phyloP scores from a whole-genome alignment of 1,140 invertebrate species.

The Teleopsis dalmanni region DNA sequence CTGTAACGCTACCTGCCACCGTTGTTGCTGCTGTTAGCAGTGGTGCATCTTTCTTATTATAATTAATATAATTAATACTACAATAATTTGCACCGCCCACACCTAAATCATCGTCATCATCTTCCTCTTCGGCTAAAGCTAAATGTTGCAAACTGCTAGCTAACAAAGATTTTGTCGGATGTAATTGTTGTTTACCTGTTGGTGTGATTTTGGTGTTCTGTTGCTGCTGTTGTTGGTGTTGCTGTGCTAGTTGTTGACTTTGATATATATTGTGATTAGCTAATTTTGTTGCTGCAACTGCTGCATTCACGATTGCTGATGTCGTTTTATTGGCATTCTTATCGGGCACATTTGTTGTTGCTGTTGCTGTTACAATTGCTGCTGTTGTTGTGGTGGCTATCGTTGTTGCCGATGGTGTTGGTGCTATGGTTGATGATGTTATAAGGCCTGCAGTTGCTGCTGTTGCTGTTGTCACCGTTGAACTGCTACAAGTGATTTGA shows the following conservation, averaged over 20 bases:
- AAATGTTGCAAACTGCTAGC: slow-evolving; percentile 36
- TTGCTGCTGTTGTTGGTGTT: slow-evolving; percentile 1
- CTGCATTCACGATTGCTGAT: slow-evolving; percentile 1
- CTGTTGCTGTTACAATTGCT: slow-evolving; percentile 16
- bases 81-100: slow-evolving; percentile 37
- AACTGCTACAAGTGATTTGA: slow-evolving; percentile 50
- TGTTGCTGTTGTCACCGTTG: slow-evolving; percentile 49
- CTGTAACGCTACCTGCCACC: slow-evolving; percentile 22
- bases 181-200: slow-evolving; percentile 30
- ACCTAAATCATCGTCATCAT: slow-evolving; percentile 34
- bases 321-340: slow-evolving; percentile 1
- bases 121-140: slow-evolving; percentile 39
- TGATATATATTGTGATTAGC: slow-evolving; percentile 7
- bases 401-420: slow-evolving; percentile 14
- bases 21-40: slow-evolving; percentile 30
- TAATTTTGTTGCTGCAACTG: slow-evolving; percentile 6
- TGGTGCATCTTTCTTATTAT: slow-evolving; percentile 41
- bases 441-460: slow-evolving; percentile 25
- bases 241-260: slow-evolving; percentile 1
- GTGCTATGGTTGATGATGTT: slow-evolving; percentile 19
- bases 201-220: slow-evolving; percentile 9
- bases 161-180: no score
- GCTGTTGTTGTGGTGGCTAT: slow-evolving; percentile 26
- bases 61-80: slow-evolving; percentile 39
- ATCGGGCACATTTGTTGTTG: slow-evolving; percentile 13